phyloP scores from a whole-genome alignment of 2,888 invertebrate species.

The Sphaerophoria rueppellii region DNA sequence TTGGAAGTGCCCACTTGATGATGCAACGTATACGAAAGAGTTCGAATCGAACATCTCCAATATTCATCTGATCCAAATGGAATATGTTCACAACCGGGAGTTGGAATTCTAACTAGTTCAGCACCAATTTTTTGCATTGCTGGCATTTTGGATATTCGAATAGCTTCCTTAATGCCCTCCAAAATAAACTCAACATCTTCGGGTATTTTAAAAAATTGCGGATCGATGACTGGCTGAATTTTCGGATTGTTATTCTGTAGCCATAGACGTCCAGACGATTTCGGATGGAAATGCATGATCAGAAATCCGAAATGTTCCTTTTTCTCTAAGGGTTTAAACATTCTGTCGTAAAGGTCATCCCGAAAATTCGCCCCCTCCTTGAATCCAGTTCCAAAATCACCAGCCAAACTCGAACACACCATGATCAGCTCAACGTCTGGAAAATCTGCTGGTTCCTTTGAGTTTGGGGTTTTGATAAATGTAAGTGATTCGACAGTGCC shows the following conservation, averaged over 20 bases:
- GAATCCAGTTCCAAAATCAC: slow-evolving; percentile 84
- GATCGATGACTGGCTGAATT: slow-evolving; percentile 85
- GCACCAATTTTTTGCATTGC: slow-evolving; percentile 85
- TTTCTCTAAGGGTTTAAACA: slow-evolving; percentile 84
- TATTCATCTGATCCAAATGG: slow-evolving; percentile 86
- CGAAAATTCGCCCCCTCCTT: slow-evolving; percentile 84
- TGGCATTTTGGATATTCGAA: slow-evolving; percentile 84
- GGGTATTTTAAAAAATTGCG: slow-evolving; percentile 83
- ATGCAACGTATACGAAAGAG: slow-evolving; percentile 85
- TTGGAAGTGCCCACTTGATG: slow-evolving; percentile 88
- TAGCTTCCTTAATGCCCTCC: slow-evolving; percentile 85
- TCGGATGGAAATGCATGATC: slow-evolving; percentile 88
- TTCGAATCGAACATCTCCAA: slow-evolving; percentile 88
- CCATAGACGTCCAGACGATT: slow-evolving; percentile 87
- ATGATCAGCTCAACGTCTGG: slow-evolving; percentile 87
- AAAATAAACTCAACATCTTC: slow-evolving; percentile 83
- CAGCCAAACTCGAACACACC: slow-evolving; percentile 85
- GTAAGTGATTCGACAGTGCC: slow-evolving; percentile 87
- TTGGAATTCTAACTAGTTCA: slow-evolving; percentile 83
- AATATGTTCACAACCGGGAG: slow-evolving; percentile 83
- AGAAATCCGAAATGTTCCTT: slow-evolving; percentile 85
- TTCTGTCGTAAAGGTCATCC: slow-evolving; percentile 84
- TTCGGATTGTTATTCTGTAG: slow-evolving; percentile 86
- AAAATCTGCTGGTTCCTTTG: slow-evolving; percentile 84
- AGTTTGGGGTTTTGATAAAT: slow-evolving; percentile 85